Percentiles rank a stretch among this genome's conserved stretches.
phyloP scores from a whole-genome alignment of 1,140 invertebrate genomes.

The Dendroctonus ponderosae region DNA sequence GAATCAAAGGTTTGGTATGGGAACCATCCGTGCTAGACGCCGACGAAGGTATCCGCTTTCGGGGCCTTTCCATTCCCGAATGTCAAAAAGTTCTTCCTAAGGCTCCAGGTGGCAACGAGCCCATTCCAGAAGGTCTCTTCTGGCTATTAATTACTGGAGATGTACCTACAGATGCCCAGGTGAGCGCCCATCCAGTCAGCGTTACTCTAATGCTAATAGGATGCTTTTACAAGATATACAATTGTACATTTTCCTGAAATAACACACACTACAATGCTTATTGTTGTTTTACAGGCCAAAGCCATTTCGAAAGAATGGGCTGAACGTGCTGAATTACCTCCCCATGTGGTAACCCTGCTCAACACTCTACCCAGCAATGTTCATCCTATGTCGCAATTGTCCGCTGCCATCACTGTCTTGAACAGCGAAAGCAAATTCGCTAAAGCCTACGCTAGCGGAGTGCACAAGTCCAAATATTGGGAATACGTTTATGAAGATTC shows the following conservation, averaged over 20 bases:
- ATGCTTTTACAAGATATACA: too few species aligned
- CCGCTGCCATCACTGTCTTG: slow-evolving; percentile 77
- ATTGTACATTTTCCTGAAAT: too few species aligned
- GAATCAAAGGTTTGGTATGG: slow-evolving; percentile 84
- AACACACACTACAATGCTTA: neutral
- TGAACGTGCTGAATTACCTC: slow-evolving; percentile 73
- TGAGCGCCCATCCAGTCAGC: slow-evolving; percentile 35
- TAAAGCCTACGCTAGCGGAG: slow-evolving; percentile 76
- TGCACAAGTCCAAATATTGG: slow-evolving; percentile 83
- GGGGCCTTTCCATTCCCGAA: slow-evolving; percentile 87
- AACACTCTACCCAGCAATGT: slow-evolving; percentile 81
- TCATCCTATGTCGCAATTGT: slow-evolving; percentile 88
- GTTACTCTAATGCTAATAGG: too few species aligned
- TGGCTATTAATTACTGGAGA: slow-evolving; percentile 87
- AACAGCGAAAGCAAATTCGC: slow-evolving; percentile 87
- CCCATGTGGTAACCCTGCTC: slow-evolving; percentile 85
- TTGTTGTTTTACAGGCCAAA: slow-evolving; percentile 54
- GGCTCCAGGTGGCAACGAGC: slow-evolving; percentile 73
- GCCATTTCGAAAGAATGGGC: slow-evolving; percentile 84
- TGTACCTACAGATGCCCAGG: slow-evolving; percentile 74
- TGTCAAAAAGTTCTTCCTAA: slow-evolving; percentile 85
- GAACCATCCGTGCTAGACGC: slow-evolving; percentile 88
- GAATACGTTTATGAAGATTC: slow-evolving; percentile 83
- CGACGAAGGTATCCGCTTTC: slow-evolving; percentile 86
- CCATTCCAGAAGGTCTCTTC: slow-evolving; percentile 86